These are phyloP conservation scores for Polyergus mexicanus DNA, from an alignment of 1,140 invertebrate species.

Conservation along the genomic window DNA sequence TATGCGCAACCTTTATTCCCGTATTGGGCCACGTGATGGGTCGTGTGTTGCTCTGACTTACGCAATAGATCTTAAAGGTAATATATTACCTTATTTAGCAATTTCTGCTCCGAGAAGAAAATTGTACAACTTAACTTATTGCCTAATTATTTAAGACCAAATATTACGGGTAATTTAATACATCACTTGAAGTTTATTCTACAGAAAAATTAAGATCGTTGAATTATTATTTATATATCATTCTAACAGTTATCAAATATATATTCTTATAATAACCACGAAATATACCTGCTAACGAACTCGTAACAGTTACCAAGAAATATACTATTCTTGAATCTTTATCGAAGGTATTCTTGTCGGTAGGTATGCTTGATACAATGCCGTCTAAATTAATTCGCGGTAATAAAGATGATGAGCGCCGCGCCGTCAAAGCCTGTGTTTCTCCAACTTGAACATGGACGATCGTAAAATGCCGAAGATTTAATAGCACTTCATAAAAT, in stretches of 20 bases:
- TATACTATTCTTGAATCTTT: constrained; percentile 19
- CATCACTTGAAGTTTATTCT: background rate
- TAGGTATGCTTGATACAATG: constrained; percentile 40
- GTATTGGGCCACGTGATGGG: constrained; percentile 31
- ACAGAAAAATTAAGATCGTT: background rate
- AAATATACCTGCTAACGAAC: background rate
- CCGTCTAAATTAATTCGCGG: constrained; percentile 72
- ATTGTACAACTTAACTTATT: constrained; percentile 24
- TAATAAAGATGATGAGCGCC: constrained; percentile 64
- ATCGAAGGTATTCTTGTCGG: constrained; percentile 24
- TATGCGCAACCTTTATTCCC: constrained; percentile 48
- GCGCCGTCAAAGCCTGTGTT: constrained; percentile 41
- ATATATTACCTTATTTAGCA: constrained; percentile 34
- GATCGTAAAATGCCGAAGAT: constrained; percentile 64
- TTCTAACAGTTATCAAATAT: background rate
- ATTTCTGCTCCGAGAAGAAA: constrained; percentile 8
- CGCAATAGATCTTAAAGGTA: constrained; percentile 27
- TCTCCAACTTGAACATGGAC: constrained; percentile 55
- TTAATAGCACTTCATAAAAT: constrained; percentile 71
- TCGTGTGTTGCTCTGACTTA: constrained; percentile 39
- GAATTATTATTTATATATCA: background rate
- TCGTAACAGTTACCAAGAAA: background rate
- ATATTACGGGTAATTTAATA: constrained; percentile 20
- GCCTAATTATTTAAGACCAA: background rate
- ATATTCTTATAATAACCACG: background rate